These are phyloP conservation scores for Ardeotis arabs DNA, from an alignment of 2,113 vertebrate species.

Conservation along the genomic window DNA sequence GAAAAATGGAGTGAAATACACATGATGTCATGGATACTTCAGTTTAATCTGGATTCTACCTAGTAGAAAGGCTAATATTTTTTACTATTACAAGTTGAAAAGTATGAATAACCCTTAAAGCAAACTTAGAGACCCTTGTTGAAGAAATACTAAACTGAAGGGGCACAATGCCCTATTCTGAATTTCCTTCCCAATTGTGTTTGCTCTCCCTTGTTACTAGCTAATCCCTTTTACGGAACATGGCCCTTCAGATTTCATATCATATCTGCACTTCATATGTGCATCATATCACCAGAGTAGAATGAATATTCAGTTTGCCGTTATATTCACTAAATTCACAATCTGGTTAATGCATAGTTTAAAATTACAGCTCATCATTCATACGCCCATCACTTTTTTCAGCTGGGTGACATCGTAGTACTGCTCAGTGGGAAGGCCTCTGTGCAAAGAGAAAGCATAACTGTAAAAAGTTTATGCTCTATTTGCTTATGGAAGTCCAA, in stretches of 20 bases:
- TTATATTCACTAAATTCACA: not conserved
- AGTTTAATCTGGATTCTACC: not conserved
- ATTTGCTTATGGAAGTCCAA: not conserved
- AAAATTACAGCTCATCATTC: constrained; percentile 80
- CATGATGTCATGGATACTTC: not conserved
- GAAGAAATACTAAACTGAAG: not conserved
- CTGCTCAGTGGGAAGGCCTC: constrained; percentile 62
- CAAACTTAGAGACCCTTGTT: not conserved
- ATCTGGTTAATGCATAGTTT: not conserved
- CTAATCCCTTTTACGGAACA: not conserved
- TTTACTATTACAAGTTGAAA: not conserved
- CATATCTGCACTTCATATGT: not conserved
- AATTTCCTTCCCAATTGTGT: not conserved
- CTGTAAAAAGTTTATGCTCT: not conserved
- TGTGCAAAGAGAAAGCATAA: constrained; percentile 40
- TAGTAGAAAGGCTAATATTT: not conserved
- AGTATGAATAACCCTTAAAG: not conserved
- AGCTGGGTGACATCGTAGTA: constrained; percentile 53
- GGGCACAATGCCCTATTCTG: not conserved
- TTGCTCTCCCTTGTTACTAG: not conserved
- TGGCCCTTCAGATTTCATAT: not conserved
- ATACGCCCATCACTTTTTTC: constrained; percentile 69
- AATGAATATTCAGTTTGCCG: not conserved
- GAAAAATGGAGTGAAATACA: not conserved
- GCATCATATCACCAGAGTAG: not conserved